phyloP scores from a whole-genome alignment of 1,140 invertebrate species.

The Venturia canescens region DNA sequence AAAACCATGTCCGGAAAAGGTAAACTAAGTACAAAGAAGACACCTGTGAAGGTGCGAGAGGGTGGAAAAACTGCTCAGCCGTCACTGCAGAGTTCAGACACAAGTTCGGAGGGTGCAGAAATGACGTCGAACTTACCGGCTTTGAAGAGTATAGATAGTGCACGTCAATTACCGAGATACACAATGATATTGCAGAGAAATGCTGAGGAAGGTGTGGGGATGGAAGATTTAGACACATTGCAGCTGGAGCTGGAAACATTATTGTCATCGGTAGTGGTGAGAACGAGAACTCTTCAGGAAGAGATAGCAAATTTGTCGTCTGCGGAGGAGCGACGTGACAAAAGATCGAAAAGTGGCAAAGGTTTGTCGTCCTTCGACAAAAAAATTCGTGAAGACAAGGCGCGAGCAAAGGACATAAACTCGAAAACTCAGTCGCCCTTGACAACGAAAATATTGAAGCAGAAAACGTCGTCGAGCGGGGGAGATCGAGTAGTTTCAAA shows the following conservation, averaged over 20 bases:
- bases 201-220: slow-evolving; percentile 81
- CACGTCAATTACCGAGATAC: slow-evolving; percentile 78
- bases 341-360: slow-evolving; percentile 79
- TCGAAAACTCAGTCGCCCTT: slow-evolving; percentile 69
- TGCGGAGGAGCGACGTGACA: slow-evolving; percentile 83
- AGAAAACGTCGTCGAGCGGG: slow-evolving; percentile 70
- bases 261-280: slow-evolving; percentile 87
- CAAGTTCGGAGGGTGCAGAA: slow-evolving; percentile 63
- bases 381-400: slow-evolving; percentile 78
- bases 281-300: slow-evolving; percentile 85
- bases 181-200: slow-evolving; percentile 78
- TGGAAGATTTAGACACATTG: slow-evolving; percentile 91
- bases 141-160: slow-evolving; percentile 78
- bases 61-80: slow-evolving; percentile 67
- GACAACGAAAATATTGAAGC: slow-evolving; percentile 71
- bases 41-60: slow-evolving; percentile 68
- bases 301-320: slow-evolving; percentile 85
- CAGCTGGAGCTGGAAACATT: slow-evolving; percentile 93
- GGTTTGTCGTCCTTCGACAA: slow-evolving; percentile 75
- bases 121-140: slow-evolving; percentile 63
- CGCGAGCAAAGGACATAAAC: slow-evolving; percentile 72
- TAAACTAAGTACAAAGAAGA: slow-evolving; percentile 74
- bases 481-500: slow-evolving; percentile 72
- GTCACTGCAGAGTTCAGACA: slow-evolving; percentile 59
- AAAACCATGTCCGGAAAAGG: slow-evolving; percentile 74